A percentile compares a stretch with the other conserved stretches of the same genome.
Evolutionary conservation across 2,113 vertebrate genomes (phyloP).

Genomic region (Vireo altiloquus): DNA sequence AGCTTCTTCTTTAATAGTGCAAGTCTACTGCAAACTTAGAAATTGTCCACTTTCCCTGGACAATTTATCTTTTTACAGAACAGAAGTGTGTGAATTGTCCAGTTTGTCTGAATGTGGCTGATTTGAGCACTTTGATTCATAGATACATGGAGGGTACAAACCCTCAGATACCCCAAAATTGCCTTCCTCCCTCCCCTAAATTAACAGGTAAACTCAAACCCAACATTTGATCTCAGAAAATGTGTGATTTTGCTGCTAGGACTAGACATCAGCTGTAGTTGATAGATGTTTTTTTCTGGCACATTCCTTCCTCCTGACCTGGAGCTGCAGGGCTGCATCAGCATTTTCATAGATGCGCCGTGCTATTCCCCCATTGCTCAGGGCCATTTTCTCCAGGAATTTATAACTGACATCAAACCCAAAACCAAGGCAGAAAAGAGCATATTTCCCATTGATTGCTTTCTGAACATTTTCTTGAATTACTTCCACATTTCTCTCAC

Average conservation of each 20-base stretch:
- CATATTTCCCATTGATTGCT: constrained; percentile 71
- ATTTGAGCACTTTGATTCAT: not conserved
- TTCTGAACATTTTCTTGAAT: constrained; percentile 78
- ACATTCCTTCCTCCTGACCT: constrained; percentile 74
- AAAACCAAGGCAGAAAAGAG: constrained; percentile 89
- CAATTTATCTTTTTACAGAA: not conserved
- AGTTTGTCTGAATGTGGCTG: not conserved
- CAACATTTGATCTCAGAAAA: not conserved
- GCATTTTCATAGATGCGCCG: constrained; percentile 87
- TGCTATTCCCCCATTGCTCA: constrained; percentile 84
- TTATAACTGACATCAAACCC: constrained; percentile 82
- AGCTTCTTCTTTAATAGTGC: not conserved
- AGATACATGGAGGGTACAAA: not conserved
- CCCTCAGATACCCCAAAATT: not conserved
- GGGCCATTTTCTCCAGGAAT: constrained; percentile 88
- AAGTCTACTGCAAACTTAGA: not conserved
- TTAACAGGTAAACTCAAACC: not conserved
- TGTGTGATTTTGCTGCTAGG: not conserved
- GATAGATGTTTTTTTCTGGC: not conserved
- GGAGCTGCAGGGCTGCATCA: constrained; percentile 86
- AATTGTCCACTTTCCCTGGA: not conserved
- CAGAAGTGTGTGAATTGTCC: not conserved
- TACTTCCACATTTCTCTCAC: not conserved
- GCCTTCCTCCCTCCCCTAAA: not conserved
- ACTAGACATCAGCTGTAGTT: not conserved